Percentiles rank a stretch among this genome's conserved stretches.
Conservation (phyloP, 1,140 invertebrate genomes). For the Drosophila pseudoobscura region DNA sequence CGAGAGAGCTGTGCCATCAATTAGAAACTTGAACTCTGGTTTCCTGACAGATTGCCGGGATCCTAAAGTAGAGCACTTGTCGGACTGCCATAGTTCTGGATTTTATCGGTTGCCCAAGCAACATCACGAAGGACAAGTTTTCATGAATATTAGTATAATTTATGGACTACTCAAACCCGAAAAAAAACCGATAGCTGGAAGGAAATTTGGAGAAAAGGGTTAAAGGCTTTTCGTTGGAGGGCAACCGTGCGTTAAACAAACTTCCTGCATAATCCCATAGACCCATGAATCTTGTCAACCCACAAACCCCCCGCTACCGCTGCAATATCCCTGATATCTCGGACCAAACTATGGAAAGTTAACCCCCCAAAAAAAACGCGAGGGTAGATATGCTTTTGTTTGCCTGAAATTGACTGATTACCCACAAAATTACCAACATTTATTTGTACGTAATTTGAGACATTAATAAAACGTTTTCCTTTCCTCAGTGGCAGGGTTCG, state of each 20-base stretch:
- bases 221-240: slow-evolving; percentile 30
- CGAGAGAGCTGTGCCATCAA: slow-evolving; percentile 17
- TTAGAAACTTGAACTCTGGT: slow-evolving; percentile 34
- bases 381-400: slow-evolving; percentile 50
- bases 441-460: slow-evolving; percentile 75
- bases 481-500: background rate
- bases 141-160: slow-evolving; percentile 40
- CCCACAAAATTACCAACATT: slow-evolving; percentile 78
- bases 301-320: background rate
- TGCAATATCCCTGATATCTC: background rate
- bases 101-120: slow-evolving; percentile 10
- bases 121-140: slow-evolving; percentile 8
- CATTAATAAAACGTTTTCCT: slow-evolving; percentile 62
- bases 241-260: slow-evolving; percentile 66
- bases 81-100: background rate
- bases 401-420: slow-evolving; percentile 78
- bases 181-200: slow-evolving; percentile 10
- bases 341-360: slow-evolving; percentile 3
- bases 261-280: slow-evolving; percentile 46
- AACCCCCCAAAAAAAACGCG: slow-evolving; percentile 24
- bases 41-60: slow-evolving; percentile 8
- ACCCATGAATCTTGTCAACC: slow-evolving; percentile 43
- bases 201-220: slow-evolving; percentile 37
- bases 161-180: slow-evolving; percentile 33
- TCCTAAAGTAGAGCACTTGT: slow-evolving; percentile 31